Base-by-base conservation (phyloP, 2,888 invertebrate species). In the Clitarchus hookeri region DNA sequence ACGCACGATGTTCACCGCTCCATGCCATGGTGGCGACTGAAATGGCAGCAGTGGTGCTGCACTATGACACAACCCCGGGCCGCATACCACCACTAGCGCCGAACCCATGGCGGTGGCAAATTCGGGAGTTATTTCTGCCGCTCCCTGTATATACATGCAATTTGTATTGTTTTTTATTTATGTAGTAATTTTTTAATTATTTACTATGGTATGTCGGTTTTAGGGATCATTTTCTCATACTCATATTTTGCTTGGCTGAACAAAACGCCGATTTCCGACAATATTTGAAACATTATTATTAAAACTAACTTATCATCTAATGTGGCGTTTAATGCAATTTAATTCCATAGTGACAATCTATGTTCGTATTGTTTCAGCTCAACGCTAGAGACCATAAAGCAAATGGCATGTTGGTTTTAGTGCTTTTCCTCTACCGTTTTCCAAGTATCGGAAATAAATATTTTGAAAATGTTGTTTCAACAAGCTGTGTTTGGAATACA, bases 201-300 rank as follows among this genome's bases (percentile, higher is more conserved):
- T 48, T 48, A n/a, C n/a, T 48, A 48, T 25, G 78, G 78, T 78
- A 78, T 78, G n/a, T 78, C 78, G 26, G 78, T 78, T 78, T 78
- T 78, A 78, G 78, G 8, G 78, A 78, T 16, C 8, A 78, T 26
- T 78, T 78, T 78, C 19, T n/a, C n/a, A n/a, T n/a, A n/a, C n/a
- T n/a, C n/a, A n/a, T n/a, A n/a, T n/a, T n/a, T n/a, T n/a, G n/a
- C 78, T 23, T 25, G 23, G 9, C 13, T 25, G 6, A 78, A 11
- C 23, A 78, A 78, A 25, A 48, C 6, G 19, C 19, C 23, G 6
- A 25, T 78, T 78, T 78, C 19, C 23, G 13, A 8, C 6, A 16
- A 26, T 11, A 78, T 16, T 25, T 8, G 8, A 11, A 78, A 78
- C 8, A 78, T 25, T 78, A 78, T 78, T 78, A 78, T 26, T 78